Base-by-base conservation (phyloP, 2,113 vertebrate species). In the Heliornis fulica region DNA sequence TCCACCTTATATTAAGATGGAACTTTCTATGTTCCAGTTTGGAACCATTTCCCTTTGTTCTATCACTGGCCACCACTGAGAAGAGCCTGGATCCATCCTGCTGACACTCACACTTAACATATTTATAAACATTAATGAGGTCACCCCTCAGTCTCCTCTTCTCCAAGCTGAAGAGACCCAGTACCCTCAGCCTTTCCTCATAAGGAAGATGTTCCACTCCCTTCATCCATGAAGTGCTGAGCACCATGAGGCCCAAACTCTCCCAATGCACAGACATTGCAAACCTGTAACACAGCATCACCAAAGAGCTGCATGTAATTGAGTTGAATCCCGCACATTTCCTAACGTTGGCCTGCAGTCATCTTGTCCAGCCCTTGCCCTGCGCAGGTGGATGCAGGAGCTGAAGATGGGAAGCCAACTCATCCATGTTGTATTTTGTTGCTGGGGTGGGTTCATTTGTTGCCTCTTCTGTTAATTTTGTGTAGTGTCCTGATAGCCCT, bases 251-350 rank as follows among this genome's bases (percentile, higher is more conserved):
- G 25, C 21, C 28, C 90, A 57, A n/a, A 74, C 19, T 19, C 38
- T 22, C 21, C 68, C 2, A 0, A 18, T 11, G 18, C 60, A 5
- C 31, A 6, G 23, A 26, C 7, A 1, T 31, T 31, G 8, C 0
- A 1, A 11, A 23, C 2, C 3, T 29, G 41, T 26, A 34, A 18
- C 7, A 29, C 15, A 56, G 22, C 40, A 50, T 6, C 43, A n/a
- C 32, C 10, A 3, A 63, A 45, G 15, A 46, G 20, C 22, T 68
- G n/a, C 3, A 6, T 14, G 18, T 9, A 31, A 20, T 7, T 32
- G 32, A 34, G 23, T 17, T 36, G 22, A 53, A 32, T 4, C 5
- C 51, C 9, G 1, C 4, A 15, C 0, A 0, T 28, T 51, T 65
- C 54, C 32, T 31, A 45, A 15, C 2, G 1, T 22, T 61, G 8